phyloP scores from a whole-genome alignment of 2,797 vertebrate genomes.

The Phylloscopus collybita region DNA sequence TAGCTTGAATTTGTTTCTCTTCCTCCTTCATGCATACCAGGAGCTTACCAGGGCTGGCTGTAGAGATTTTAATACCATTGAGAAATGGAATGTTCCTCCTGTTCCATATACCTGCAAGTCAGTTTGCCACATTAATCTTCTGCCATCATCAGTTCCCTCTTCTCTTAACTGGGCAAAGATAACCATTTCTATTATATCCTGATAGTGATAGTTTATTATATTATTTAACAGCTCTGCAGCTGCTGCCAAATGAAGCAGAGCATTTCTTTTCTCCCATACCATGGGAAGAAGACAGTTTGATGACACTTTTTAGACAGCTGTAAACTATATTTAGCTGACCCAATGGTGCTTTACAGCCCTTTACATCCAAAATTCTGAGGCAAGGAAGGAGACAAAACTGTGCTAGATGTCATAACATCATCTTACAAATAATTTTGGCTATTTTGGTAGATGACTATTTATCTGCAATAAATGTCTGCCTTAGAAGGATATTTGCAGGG shows the following conservation, averaged over 20 bases:
- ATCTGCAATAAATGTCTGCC: neutral
- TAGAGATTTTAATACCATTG: neutral
- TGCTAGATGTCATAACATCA: neutral
- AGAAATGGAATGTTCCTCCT: neutral
- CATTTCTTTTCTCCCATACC: neutral
- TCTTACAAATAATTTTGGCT: neutral
- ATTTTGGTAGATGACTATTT: neutral
- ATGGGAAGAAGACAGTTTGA: neutral
- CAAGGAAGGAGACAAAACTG: neutral
- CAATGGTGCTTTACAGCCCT: neutral
- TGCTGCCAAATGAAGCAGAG: neutral
- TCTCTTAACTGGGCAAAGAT: neutral
- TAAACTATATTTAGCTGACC: neutral
- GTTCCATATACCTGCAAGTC: neutral
- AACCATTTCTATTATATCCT: neutral
- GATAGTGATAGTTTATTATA: neutral
- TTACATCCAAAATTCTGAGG: neutral
- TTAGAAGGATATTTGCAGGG: neutral
- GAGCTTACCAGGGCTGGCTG: neutral
- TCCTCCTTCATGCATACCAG: neutral
- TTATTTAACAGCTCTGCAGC: neutral
- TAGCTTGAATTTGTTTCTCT: neutral
- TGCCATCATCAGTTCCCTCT: neutral
- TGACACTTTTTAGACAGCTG: neutral
- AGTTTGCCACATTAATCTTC: neutral